phyloP scores from a whole-genome alignment of 2,888 invertebrate genomes.

The Minunthozetes semirufus region DNA sequence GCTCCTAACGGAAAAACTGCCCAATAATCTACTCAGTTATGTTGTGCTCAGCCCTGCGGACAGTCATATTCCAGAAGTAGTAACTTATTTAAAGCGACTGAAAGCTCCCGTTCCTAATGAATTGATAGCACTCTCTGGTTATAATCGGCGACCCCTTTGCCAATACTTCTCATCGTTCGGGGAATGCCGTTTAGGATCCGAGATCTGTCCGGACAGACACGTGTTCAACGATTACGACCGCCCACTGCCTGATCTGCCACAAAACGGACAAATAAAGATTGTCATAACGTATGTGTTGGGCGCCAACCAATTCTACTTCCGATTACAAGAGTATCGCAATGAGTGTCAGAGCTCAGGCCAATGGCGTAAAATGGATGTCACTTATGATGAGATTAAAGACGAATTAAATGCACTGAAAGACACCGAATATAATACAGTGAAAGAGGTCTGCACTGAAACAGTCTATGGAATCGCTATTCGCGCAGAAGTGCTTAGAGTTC shows the following conservation, averaged over 20 bases:
- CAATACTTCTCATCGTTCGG: neutral
- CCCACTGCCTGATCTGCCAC: neutral
- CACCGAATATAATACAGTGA: neutral
- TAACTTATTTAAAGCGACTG: slow-evolving; percentile 1
- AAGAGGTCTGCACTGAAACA: neutral
- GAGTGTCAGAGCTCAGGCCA: neutral
- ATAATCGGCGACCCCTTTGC: neutral
- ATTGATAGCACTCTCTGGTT: neutral
- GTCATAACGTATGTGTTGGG: neutral
- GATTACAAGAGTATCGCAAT: slow-evolving; percentile 13
- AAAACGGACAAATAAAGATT: slow-evolving; percentile 22
- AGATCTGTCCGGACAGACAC: slow-evolving; percentile 20
- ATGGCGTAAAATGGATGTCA: slow-evolving; percentile 12
- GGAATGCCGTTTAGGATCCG: neutral
- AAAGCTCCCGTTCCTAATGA: neutral
- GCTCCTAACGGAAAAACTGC: neutral
- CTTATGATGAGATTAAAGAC: neutral
- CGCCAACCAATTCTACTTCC: slow-evolving; percentile 24
- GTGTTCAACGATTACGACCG: neutral
- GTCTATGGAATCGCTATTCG: slow-evolving; percentile 25
- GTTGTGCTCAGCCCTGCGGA: neutral
- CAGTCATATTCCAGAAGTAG: neutral
- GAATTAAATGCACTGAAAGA: neutral
- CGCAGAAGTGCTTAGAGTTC: slow-evolving; percentile 27
- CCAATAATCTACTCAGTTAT: neutral